Evolutionary conservation across 1,140 invertebrate species (phyloP).

Genomic region (Neotoxoptera formosana): DNA sequence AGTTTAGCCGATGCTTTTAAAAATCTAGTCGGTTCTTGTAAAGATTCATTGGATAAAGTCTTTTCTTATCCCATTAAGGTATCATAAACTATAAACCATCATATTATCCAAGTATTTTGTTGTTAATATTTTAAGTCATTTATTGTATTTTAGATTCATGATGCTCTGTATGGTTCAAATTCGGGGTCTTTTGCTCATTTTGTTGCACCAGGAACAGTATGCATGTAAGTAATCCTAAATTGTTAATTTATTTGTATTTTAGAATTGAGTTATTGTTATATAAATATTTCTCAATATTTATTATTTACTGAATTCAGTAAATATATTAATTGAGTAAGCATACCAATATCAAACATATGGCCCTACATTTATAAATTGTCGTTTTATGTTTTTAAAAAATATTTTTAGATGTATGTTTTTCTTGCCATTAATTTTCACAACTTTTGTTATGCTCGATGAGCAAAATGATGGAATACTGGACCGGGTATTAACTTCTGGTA

Average conservation of each 20-base stretch:
- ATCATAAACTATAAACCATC: background rate
- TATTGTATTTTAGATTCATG: slow-evolving; percentile 64
- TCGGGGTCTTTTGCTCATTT: slow-evolving; percentile 91
- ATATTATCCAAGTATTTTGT: background rate
- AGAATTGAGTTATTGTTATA: background rate
- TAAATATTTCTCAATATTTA: background rate
- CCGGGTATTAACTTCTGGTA: slow-evolving; percentile 57
- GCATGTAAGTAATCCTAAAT: slow-evolving; percentile 73
- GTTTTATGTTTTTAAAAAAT: background rate
- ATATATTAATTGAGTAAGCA: background rate
- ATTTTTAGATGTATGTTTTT: slow-evolving; percentile 56
- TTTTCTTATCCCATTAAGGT: slow-evolving; percentile 54
- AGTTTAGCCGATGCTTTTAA: slow-evolving; percentile 52
- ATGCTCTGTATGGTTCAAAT: slow-evolving; percentile 85
- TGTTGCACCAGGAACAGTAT: slow-evolving; percentile 89
- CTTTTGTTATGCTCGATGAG: slow-evolving; percentile 47
- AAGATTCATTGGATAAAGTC: slow-evolving; percentile 49
- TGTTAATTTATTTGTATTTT: background rate
- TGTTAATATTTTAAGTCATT: background rate
- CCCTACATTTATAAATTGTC: background rate
- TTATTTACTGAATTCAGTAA: background rate
- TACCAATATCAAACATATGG: background rate
- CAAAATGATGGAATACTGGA: slow-evolving; percentile 50
- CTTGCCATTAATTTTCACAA: slow-evolving; percentile 49
- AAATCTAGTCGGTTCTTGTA: slow-evolving; percentile 50